Base-by-base conservation (phyloP, 2,888 invertebrate species). In the Dusona sp. region DNA sequence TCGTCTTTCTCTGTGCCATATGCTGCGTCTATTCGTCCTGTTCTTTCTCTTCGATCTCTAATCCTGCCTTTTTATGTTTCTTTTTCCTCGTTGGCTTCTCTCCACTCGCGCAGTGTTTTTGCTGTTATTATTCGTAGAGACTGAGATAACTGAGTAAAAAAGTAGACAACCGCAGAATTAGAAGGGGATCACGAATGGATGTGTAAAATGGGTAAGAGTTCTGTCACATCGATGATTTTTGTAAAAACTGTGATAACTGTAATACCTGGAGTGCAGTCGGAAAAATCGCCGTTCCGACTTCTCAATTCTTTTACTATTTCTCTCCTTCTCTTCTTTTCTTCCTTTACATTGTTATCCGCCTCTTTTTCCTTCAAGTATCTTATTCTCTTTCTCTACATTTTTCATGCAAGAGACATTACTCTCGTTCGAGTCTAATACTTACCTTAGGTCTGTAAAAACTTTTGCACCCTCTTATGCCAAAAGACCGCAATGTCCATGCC, bases 1-100 rank as follows among this genome's bases (percentile, higher is more conserved):
- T 57, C 73, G 29, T 48, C 64, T 42, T 65, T 64, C 68, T 25
- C 73, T 64, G 89, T 89, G 85, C 86, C 38, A 16, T 48, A 29
- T 19, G 9, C 16, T 11, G 16, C 86, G 87, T 77, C 33, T 68
- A 73, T 70, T 79, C 84, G 64, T 87, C 87, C 82, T 84, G 73
- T 75, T 85, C 79, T 87, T 86, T n/a, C 64, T 51, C 38, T 67
- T 38, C 67, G 29, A 61, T 61, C 29, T 29, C 61, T 61, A 61
- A 38, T 38, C 25, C 33, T 9, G 4, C 29, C 38, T 64, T 79
- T 82, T 70, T 54, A 38, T 48, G n/a, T 38, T 65, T 75, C 19
- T 48, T 61, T n/a, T 70, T 79, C 42, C 33, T 22, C 45, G 38
- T 57, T 45, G 22, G 29, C 70, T 77, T 45, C 9, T 13, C 64